Base-by-base conservation (phyloP, 1,140 invertebrate genomes). In the Solenopsis invicta region DNA sequence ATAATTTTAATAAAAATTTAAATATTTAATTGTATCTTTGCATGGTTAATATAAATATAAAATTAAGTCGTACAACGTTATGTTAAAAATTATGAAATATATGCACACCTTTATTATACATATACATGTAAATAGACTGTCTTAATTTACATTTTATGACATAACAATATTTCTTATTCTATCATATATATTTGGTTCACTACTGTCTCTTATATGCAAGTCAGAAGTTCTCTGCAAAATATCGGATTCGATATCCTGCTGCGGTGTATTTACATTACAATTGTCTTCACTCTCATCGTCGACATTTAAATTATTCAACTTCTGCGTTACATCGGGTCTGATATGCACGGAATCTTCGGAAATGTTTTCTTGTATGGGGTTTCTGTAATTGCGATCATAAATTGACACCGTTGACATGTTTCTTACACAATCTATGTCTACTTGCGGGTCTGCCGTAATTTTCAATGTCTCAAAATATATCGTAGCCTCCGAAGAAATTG, bases 391-490 rank as follows among this genome's bases (percentile, higher is more conserved):
- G 2, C 76, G 87, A 24, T 76, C 86, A 4, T 91, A 89, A 37
- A 92, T 69, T 0, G 86, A 88, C 48, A 94, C 24, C 6, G 78
- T 61, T 21, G 91, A 86, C 80, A 93, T 85, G 61, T 41, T 56
- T 59, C 54, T 85, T 2, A 72, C 54, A 59, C 80, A 88, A 56
- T 92, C 76, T 29, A 80, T 16, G n/a, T 93, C 87, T 12, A 86
- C 61, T 24, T 87, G 69, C 21, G 82, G 59, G 13, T 91, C 89
- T 16, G 86, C 18, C 6, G 80, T 66, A 52, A 94, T 93, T 56
- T 86, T 92, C 12, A 94, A 76, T 4, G 75, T 85, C 5, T 85
- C 59, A 1, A 93, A 89, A 67, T 93, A 61, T 37, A 93, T 89
- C 9, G 62, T 37, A 52, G 86, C 48, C 56, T 41, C 75, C 5